A percentile compares a stretch with the other conserved stretches of the same genome.
Conservation (phyloP, 2,113 vertebrate species). For the Trichomycterus rosablanca region DNA sequence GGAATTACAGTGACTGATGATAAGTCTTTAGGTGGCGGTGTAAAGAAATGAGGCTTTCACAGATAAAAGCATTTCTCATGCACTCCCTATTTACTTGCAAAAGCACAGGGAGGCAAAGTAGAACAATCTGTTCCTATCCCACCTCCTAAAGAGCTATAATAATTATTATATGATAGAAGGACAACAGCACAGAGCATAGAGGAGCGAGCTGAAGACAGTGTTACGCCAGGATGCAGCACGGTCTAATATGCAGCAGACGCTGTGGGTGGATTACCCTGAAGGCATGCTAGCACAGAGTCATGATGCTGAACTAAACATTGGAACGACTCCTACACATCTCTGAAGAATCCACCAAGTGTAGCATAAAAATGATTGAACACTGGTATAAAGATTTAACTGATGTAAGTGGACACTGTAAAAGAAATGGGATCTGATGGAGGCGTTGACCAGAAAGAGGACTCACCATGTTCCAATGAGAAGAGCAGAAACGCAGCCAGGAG, state of each 20-base stretch:
- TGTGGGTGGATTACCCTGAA: not conserved
- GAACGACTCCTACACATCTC: conserved; percentile 1
- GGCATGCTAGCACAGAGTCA: not conserved
- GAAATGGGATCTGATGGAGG: not conserved
- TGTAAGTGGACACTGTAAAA: not conserved
- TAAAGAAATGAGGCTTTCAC: conserved; percentile 37
- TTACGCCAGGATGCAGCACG: not conserved
- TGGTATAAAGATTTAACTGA: not conserved
- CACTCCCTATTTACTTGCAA: conserved; percentile 28
- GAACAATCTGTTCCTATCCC: conserved; percentile 34
- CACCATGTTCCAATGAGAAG: conserved; percentile 59
- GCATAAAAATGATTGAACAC: not conserved
- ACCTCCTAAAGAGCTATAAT: conserved; percentile 34
- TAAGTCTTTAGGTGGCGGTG: conserved; percentile 43
- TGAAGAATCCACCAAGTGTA: not conserved
- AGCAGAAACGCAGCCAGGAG: conserved; percentile 54
- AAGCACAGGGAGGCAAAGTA: conserved; percentile 3
- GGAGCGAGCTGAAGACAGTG: not conserved
- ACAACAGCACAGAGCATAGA: not conserved
- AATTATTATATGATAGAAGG: conserved; percentile 50
- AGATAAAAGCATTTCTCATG: conserved; percentile 35
- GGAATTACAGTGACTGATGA: conserved; percentile 53
- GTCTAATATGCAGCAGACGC: not conserved
- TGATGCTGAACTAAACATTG: not conserved
- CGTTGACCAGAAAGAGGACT: conserved; percentile 48